Percentiles rank a stretch among this genome's conserved stretches.
Conservation (phyloP, 2,113 vertebrate genomes). For the Tragelaphus scriptus region DNA sequence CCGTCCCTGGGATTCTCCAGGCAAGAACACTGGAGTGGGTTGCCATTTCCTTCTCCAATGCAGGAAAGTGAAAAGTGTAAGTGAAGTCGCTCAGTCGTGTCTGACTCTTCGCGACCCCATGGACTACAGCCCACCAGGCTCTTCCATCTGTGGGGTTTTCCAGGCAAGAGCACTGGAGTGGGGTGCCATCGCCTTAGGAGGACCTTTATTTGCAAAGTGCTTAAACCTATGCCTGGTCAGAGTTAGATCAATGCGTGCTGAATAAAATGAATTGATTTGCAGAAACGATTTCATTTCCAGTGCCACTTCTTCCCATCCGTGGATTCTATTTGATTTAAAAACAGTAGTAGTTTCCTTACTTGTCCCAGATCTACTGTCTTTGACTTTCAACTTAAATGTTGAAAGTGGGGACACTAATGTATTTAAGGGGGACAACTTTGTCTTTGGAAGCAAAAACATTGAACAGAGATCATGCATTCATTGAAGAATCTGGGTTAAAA, state of each 20-base stretch:
- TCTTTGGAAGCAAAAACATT: not conserved
- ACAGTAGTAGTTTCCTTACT: not conserved
- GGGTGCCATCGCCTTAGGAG: not conserved
- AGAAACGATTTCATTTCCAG: not conserved
- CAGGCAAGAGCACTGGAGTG: no score
- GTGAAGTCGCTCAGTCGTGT: no score
- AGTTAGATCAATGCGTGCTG: not conserved
- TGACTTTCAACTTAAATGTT: not conserved
- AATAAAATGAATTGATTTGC: not conserved
- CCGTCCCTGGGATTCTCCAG: no score
- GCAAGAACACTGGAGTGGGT: no score
- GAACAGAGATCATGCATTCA: not conserved
- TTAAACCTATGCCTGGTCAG: not conserved
- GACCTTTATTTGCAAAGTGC: not conserved
- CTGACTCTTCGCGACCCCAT: no score
- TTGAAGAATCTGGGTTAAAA: not conserved
- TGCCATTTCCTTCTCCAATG: no score
- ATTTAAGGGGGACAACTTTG: not conserved
- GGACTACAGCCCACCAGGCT: no score
- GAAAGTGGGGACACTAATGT: not conserved
- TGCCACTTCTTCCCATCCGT: not conserved
- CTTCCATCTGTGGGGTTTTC: no score
- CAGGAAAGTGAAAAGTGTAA: no score
- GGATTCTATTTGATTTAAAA: not conserved
- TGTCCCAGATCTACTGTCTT: not conserved